Conservation (phyloP, 2,888 invertebrate species). For the Anthrax anthrax region DNA sequence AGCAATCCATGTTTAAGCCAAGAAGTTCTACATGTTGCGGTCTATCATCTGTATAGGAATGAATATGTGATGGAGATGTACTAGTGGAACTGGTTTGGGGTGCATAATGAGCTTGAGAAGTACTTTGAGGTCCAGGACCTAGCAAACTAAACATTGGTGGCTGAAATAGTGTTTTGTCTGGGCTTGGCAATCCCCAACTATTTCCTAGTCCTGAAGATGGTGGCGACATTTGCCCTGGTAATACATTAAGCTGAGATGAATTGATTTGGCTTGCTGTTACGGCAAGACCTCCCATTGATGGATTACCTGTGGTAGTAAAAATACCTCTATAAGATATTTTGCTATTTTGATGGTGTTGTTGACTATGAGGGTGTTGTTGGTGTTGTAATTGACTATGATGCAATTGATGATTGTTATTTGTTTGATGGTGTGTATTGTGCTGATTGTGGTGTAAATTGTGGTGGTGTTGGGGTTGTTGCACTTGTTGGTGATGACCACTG, state of each 20-base stretch:
- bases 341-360: slow-evolving; percentile 35
- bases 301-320: slow-evolving; percentile 52
- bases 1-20: slow-evolving; percentile 46
- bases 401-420: slow-evolving; percentile 18
- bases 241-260: slow-evolving; percentile 30
- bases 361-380: slow-evolving; percentile 32
- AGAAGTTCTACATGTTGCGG: slow-evolving; percentile 42
- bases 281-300: slow-evolving; percentile 26
- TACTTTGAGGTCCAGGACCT: slow-evolving; percentile 41
- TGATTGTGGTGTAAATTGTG: slow-evolving; percentile 21
- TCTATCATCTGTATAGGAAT: slow-evolving; percentile 34
- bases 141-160: slow-evolving; percentile 49
- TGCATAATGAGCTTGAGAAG: slow-evolving; percentile 41
- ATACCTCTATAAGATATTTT: slow-evolving; percentile 52
- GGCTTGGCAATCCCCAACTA: slow-evolving; percentile 59
- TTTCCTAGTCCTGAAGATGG: slow-evolving; percentile 43
- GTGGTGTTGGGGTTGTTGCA: slow-evolving; percentile 21
- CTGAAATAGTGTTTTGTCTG: slow-evolving; percentile 48
- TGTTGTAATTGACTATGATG: slow-evolving; percentile 17
- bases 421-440: slow-evolving; percentile 23
- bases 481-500: slow-evolving; percentile 22
- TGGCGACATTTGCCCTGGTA: slow-evolving; percentile 39
- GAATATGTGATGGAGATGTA: slow-evolving; percentile 31
- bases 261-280: slow-evolving; percentile 23
- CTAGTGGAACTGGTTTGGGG: slow-evolving; percentile 34